A percentile compares a stretch with the other conserved stretches of the same genome.
These are phyloP conservation scores for Limnothrissa miodon DNA, from an alignment of 2,113 vertebrate species.

Conservation along the genomic window DNA sequence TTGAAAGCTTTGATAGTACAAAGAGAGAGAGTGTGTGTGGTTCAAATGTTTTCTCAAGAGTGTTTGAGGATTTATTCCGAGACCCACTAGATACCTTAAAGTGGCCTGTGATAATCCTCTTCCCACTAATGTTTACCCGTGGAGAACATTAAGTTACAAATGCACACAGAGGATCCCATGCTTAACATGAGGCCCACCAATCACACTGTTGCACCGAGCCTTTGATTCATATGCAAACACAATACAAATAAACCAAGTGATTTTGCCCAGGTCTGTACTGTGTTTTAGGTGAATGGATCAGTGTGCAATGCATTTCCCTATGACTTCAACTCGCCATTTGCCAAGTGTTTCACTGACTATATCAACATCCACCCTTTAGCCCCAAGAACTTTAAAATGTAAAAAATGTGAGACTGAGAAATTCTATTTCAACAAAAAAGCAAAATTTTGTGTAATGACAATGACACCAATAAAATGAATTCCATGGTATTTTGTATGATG, in stretches of 20 bases:
- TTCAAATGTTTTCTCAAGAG: slow-evolving; percentile 1
- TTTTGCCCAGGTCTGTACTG: too few species aligned
- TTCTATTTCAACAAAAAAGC: too few species aligned
- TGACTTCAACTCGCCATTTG: too few species aligned
- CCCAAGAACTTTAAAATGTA: too few species aligned
- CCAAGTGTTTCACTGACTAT: too few species aligned
- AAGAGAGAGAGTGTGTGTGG: slow-evolving; percentile 3
- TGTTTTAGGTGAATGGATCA: too few species aligned
- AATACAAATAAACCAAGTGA: not conserved
- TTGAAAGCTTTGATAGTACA: slow-evolving; percentile 4
- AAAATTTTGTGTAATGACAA: too few species aligned
- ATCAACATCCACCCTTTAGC: too few species aligned
- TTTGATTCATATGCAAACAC: not conserved
- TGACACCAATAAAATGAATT: too few species aligned
- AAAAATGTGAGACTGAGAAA: too few species aligned
- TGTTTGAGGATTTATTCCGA: not conserved
- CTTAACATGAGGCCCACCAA: not conserved
- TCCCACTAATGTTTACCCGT: not conserved
- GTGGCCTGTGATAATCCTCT: slow-evolving; percentile 11
- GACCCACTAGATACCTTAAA: not conserved
- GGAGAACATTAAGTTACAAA: not conserved
- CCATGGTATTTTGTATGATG: too few species aligned
- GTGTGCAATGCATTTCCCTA: too few species aligned
- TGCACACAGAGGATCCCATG: not conserved
- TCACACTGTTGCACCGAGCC: not conserved